Percentiles rank a stretch among this genome's conserved stretches.
phyloP scores from a whole-genome alignment of 2,113 vertebrate genomes.

The Ageneiosus marmoratus region DNA sequence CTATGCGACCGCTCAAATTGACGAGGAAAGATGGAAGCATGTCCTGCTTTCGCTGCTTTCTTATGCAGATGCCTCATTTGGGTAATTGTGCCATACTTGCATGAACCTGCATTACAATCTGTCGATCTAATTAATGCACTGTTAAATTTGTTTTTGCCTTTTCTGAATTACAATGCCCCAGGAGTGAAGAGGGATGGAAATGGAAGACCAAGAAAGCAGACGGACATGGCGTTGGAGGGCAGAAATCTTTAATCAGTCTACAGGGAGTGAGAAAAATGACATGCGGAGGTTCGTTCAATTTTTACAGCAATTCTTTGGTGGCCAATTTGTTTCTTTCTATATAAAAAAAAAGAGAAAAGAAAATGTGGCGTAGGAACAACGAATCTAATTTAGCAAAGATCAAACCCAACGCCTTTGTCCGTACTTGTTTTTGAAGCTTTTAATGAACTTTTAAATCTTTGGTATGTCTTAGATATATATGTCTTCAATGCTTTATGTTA shows the following conservation, averaged over 20 bases:
- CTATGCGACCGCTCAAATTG: conserved; percentile 20
- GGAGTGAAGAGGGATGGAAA: not conserved
- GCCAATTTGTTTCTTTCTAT: not conserved
- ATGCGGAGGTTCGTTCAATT: conserved; percentile 55
- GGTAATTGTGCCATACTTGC: conserved; percentile 36
- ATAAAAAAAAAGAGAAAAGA: not conserved
- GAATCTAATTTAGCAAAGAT: not conserved
- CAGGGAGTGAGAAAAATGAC: conserved; percentile 47
- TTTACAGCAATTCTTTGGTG: conserved; percentile 41
- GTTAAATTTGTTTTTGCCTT: not conserved
- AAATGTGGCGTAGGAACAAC: not conserved
- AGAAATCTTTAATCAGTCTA: conserved; percentile 55
- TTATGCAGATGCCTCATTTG: conserved; percentile 36
- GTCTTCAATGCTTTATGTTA: not conserved
- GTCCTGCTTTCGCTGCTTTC: not conserved
- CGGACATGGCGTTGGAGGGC: not conserved
- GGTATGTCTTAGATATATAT: not conserved
- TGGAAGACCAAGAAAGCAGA: not conserved
- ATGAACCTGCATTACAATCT: conserved; percentile 12
- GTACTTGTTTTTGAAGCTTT: not conserved
- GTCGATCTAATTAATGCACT: conserved; percentile 28
- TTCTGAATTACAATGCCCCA: not conserved
- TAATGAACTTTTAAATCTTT: not conserved
- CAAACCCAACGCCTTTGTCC: not conserved
- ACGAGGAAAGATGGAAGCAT: not conserved